These are phyloP conservation scores for Drosophila erecta DNA, from an alignment of 1,140 invertebrate species.

Conservation along the genomic window DNA sequence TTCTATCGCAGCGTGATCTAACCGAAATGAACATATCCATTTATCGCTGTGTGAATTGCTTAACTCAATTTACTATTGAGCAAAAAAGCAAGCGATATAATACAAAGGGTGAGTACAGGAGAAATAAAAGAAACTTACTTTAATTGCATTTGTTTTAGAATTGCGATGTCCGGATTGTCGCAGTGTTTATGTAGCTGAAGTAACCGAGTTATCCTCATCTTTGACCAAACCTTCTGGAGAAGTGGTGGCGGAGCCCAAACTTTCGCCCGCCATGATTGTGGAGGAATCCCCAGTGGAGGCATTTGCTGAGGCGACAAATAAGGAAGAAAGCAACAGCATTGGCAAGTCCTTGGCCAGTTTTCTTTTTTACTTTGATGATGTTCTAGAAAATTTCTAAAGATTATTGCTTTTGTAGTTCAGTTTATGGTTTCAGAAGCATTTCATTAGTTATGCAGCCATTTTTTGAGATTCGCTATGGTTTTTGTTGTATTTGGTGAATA, in stretches of 20 bases:
- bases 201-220: constrained; percentile 60
- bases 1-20: constrained; percentile 85
- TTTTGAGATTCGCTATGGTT: constrained; percentile 6
- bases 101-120: constrained; percentile 19
- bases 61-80: constrained; percentile 86
- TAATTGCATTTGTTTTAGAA: constrained; percentile 40
- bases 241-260: constrained; percentile 26
- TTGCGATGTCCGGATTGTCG: constrained; percentile 87
- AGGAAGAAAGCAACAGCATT: constrained; percentile 79
- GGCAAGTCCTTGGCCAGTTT: constrained; percentile 63
- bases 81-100: constrained; percentile 59
- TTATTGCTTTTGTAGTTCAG: constrained; percentile 15
- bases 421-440: constrained; percentile 3
- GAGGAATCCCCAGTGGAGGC: constrained; percentile 52
- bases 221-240: constrained; percentile 51
- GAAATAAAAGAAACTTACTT: not conserved
- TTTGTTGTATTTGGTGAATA: constrained; percentile 7
- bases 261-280: constrained; percentile 69
- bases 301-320: constrained; percentile 14
- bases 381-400: constrained; percentile 30
- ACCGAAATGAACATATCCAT: constrained; percentile 85
- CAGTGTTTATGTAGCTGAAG: constrained; percentile 86
- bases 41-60: constrained; percentile 88
- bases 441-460: constrained; percentile 4
- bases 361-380: constrained; percentile 16